Conservation (phyloP, 2,888 invertebrate species). For the Lacanobia oleracea region DNA sequence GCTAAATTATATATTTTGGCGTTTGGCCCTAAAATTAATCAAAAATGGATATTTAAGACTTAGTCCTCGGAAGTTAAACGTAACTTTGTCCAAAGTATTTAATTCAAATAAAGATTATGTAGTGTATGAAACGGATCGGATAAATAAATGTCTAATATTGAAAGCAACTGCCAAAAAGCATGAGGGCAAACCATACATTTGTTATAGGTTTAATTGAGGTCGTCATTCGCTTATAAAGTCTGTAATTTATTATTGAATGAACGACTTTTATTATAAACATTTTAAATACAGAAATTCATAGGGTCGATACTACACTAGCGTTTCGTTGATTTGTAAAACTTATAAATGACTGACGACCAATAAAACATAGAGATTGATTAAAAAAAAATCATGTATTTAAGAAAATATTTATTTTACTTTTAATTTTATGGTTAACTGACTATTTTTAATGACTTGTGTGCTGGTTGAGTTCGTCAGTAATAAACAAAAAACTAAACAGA, state of each 20-base stretch:
- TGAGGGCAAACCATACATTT: conserved; percentile 42
- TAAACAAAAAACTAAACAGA: conserved; percentile 49
- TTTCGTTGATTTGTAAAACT: background rate
- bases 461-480: conserved; percentile 52
- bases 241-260: background rate
- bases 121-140: conserved; percentile 55
- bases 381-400: conserved; percentile 56
- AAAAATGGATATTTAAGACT: conserved; percentile 41
- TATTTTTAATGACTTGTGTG: conserved; percentile 61
- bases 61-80: conserved; percentile 49
- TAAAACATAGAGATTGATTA: conserved; percentile 64
- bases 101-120: conserved; percentile 46
- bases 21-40: conserved; percentile 41
- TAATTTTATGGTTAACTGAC: conserved; percentile 57
- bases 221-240: conserved; percentile 41
- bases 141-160: conserved; percentile 40
- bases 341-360: conserved; percentile 55
- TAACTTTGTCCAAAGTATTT: conserved; percentile 65
- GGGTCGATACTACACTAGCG: background rate
- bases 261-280: background rate
- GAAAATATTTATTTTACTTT: conserved; percentile 63
- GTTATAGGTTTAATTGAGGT: conserved; percentile 42
- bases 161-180: conserved; percentile 78
- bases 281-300: background rate
- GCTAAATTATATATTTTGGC: conserved; percentile 70